Evolutionary conservation across 2,888 invertebrate species (phyloP).

Genomic region (Eulithis testata): DNA sequence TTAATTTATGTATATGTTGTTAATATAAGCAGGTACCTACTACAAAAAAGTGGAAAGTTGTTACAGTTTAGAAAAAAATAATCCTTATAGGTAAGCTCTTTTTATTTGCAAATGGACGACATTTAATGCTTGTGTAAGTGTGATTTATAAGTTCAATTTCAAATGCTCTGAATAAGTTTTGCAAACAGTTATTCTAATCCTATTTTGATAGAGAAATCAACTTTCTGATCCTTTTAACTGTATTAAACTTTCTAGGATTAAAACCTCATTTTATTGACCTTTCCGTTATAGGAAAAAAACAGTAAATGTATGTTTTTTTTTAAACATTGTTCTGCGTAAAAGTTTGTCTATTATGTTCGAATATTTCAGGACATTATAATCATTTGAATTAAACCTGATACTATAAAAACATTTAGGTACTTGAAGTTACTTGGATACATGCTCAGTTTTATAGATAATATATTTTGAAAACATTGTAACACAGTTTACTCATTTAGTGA

Average conservation of each 20-base stretch:
- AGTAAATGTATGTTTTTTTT: no score
- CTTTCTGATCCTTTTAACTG: constrained; percentile 26
- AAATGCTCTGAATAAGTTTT: constrained; percentile 12
- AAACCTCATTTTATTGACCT: constrained; percentile 2
- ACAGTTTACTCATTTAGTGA: no score
- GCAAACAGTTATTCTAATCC: constrained; percentile 29
- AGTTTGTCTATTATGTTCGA: not conserved
- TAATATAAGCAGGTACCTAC: not conserved
- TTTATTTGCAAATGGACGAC: constrained; percentile 31
- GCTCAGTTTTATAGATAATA: no score
- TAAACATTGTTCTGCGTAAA: no score
- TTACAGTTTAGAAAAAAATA: constrained; percentile 27
- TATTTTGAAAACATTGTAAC: no score
- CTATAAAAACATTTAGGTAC: no score
- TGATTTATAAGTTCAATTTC: constrained; percentile 30
- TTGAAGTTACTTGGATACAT: no score
- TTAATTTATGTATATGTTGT: constrained; percentile 39
- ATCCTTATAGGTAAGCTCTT: constrained; percentile 16
- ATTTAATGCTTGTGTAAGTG: constrained; percentile 23
- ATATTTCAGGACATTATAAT: not conserved
- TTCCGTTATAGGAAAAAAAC: not conserved
- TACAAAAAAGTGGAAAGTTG: constrained; percentile 20
- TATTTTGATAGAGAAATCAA: constrained; percentile 20
- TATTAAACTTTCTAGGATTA: constrained; percentile 28
- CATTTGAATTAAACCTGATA: no score